A percentile compares a stretch with the other conserved stretches of the same genome.
Evolutionary conservation across 2,888 invertebrate species (phyloP).

Genomic region (Bugulina stolonifera): DNA sequence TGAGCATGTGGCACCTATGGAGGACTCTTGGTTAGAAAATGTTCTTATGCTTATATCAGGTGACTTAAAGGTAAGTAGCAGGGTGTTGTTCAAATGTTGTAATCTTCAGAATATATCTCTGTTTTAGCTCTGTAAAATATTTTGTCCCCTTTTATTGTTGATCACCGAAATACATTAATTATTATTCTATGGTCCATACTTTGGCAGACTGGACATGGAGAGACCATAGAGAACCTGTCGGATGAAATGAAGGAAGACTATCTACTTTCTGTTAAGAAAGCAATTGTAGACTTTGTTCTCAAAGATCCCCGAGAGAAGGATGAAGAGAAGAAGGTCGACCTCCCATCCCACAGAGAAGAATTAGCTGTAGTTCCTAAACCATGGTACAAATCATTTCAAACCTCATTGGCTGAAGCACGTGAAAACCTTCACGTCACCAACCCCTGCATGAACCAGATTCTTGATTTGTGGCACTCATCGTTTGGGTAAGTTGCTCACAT

Average conservation of each 20-base stretch:
- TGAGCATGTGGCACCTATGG: conserved; percentile 77
- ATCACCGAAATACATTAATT: too few species aligned
- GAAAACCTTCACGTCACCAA: conserved; percentile 70
- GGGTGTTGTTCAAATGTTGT: too few species aligned
- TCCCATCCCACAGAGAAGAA: conserved; percentile 56
- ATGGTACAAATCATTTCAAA: conserved; percentile 61
- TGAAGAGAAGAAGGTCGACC: conserved; percentile 42
- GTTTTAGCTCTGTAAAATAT: too few species aligned
- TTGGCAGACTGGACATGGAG: conserved; percentile 40
- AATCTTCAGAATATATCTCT: too few species aligned
- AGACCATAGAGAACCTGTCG: conserved; percentile 58
- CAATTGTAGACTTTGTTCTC: conserved; percentile 81
- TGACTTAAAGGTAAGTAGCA: conserved; percentile 40
- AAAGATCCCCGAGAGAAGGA: conserved; percentile 63
- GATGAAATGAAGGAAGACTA: conserved; percentile 80
- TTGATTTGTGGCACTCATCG: conserved; percentile 72
- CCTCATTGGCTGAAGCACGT: conserved; percentile 56
- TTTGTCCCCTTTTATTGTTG: too few species aligned
- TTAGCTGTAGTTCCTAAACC: conserved; percentile 63
- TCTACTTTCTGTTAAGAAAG: conserved; percentile 79
- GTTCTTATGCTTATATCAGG: conserved; percentile 52
- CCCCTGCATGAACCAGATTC: conserved; percentile 71
- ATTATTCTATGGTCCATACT: too few species aligned
- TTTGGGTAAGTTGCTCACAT: conserved; percentile 60
- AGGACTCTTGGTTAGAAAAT: conserved; percentile 63